phyloP scores from a whole-genome alignment of 2,113 vertebrate genomes.

The Lepisosteus oculatus region DNA sequence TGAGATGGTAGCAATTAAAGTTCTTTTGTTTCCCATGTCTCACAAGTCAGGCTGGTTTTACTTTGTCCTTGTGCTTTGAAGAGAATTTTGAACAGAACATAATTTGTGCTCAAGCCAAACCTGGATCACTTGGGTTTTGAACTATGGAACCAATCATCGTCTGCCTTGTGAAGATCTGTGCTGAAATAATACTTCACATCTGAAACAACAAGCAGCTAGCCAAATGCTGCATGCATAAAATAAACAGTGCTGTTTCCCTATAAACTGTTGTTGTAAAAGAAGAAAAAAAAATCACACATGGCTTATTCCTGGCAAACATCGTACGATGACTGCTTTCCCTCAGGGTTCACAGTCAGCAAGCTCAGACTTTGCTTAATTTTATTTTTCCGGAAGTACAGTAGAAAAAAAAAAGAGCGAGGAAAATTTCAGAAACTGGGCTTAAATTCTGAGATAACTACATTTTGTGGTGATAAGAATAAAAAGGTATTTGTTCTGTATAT shows the following conservation, averaged over 20 bases:
- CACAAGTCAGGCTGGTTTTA: constrained; percentile 1
- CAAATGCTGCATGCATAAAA: not conserved
- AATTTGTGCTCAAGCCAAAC: constrained; percentile 4
- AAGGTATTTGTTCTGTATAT: too few species aligned
- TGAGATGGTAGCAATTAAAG: constrained; percentile 17
- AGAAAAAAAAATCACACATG: not conserved
- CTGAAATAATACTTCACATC: constrained; percentile 6
- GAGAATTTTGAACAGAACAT: not conserved
- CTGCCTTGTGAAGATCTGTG: not conserved
- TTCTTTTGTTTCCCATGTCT: not conserved
- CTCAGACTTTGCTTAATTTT: too few species aligned
- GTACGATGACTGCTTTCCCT: too few species aligned
- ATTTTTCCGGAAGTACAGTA: too few species aligned
- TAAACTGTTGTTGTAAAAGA: not conserved
- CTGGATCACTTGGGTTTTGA: not conserved
- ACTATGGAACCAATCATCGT: constrained; percentile 6
- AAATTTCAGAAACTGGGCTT: too few species aligned
- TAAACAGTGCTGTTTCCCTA: constrained; percentile 2
- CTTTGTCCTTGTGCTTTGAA: not conserved
- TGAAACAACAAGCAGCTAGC: not conserved
- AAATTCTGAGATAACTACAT: too few species aligned
- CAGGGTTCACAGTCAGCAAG: too few species aligned
- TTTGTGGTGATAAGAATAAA: too few species aligned
- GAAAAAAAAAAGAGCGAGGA: too few species aligned
- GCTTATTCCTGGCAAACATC: too few species aligned